Percentiles rank a stretch among this genome's conserved stretches.
These are phyloP conservation scores for Hylia prasina DNA, from an alignment of 2,113 vertebrate species.

Conservation along the genomic window DNA sequence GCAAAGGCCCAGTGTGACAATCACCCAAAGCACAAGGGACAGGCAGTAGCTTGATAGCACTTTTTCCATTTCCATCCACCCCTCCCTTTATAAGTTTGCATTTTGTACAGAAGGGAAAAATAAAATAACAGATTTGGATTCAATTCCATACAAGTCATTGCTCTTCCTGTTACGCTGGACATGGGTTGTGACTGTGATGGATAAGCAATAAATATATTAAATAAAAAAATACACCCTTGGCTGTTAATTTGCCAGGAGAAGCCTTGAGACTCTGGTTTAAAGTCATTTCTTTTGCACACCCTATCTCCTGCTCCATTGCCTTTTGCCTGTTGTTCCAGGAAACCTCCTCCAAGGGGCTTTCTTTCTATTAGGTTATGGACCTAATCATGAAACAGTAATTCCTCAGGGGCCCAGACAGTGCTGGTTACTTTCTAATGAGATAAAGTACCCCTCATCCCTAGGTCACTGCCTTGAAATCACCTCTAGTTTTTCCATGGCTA, in stretches of 20 bases:
- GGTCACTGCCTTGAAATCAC: background rate
- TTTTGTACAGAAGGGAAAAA: background rate
- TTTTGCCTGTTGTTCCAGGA: background rate
- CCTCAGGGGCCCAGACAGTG: background rate
- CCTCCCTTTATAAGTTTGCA: background rate
- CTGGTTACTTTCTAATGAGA: slow-evolving; percentile 22
- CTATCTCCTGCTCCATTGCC: background rate
- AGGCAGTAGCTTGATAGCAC: background rate
- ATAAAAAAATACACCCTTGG: background rate
- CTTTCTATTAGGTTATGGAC: background rate
- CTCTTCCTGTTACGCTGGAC: background rate
- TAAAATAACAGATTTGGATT: background rate
- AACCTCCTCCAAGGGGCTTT: background rate
- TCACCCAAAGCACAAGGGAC: background rate
- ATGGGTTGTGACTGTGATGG: background rate
- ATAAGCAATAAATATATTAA: background rate
- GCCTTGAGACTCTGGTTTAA: background rate
- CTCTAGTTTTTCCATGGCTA: background rate
- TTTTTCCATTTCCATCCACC: background rate
- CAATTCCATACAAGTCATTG: background rate
- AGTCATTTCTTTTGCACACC: background rate
- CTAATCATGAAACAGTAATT: background rate
- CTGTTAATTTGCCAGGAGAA: background rate
- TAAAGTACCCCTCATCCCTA: background rate
- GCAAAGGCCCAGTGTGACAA: background rate